Conservation (phyloP, 1,140 invertebrate species). For the Bombus balteatus region DNA sequence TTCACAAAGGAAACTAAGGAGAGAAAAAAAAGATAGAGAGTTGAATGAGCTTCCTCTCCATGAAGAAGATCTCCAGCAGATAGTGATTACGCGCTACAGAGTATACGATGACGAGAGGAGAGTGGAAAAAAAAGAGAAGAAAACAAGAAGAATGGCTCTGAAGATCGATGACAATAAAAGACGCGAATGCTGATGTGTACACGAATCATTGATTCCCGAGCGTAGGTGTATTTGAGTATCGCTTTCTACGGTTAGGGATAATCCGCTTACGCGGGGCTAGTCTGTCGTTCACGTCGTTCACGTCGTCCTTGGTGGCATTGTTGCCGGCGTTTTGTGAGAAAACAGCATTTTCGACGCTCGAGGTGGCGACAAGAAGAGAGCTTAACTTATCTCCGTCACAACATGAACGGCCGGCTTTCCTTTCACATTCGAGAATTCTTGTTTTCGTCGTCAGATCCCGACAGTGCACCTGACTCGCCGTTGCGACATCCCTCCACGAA, state of each 20-base stretch:
- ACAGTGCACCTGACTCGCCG: slow-evolving; percentile 53
- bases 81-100: slow-evolving; percentile 59
- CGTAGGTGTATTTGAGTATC: slow-evolving; percentile 60
- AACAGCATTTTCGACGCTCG: slow-evolving; percentile 83
- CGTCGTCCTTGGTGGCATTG: slow-evolving; percentile 73
- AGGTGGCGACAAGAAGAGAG: slow-evolving; percentile 81
- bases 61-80: slow-evolving; percentile 60
- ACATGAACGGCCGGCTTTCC: slow-evolving; percentile 64
- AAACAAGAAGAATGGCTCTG: slow-evolving; percentile 59
- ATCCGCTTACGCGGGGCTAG: slow-evolving; percentile 77
- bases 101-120: background rate
- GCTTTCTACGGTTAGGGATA: slow-evolving; percentile 74
- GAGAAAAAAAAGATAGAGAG: slow-evolving; percentile 4
- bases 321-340: slow-evolving; percentile 80
- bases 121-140: slow-evolving; percentile 16
- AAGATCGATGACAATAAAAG: slow-evolving; percentile 70
- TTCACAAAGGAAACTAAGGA: background rate
- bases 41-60: background rate
- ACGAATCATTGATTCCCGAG: background rate
- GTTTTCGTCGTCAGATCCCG: background rate
- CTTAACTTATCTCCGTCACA: slow-evolving; percentile 82
- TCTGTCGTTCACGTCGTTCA: slow-evolving; percentile 41
- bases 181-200: slow-evolving; percentile 57
- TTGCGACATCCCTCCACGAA: background rate
- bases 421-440: slow-evolving; percentile 54